phyloP scores from a whole-genome alignment of 2,113 vertebrate genomes.

The Artemisiospiza belli region DNA sequence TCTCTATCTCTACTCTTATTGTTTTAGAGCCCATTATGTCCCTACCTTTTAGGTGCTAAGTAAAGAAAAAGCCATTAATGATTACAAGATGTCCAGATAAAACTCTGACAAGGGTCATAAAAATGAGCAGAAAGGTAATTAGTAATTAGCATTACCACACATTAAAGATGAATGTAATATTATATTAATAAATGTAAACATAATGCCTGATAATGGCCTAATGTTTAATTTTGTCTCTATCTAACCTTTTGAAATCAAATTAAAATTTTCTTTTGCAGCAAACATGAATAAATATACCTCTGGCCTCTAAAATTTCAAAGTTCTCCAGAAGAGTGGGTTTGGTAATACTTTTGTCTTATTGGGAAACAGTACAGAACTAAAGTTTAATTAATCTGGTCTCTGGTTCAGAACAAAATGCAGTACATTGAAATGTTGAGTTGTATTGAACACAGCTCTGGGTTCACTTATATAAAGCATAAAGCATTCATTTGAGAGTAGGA shows the following conservation, averaged over 20 bases:
- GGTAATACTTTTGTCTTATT: background rate
- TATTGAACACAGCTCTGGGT: background rate
- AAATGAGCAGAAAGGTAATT: background rate
- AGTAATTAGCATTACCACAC: background rate
- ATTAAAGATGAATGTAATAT: background rate
- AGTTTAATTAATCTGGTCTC: background rate
- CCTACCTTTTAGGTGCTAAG: background rate
- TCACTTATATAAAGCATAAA: background rate
- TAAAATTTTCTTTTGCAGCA: background rate
- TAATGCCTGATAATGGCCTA: background rate
- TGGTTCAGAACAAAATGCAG: background rate
- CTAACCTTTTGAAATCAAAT: background rate
- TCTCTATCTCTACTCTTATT: background rate
- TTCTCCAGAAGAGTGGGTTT: background rate
- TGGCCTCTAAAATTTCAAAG: background rate
- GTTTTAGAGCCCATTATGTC: background rate
- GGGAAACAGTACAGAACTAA: background rate
- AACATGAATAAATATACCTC: background rate
- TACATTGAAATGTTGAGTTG: background rate
- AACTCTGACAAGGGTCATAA: background rate
- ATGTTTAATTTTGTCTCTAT: background rate
- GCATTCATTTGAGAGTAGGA: background rate
- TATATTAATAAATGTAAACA: background rate
- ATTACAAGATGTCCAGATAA: background rate
- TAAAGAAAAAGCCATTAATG: conserved; percentile 29